A percentile compares a stretch with the other conserved stretches of the same genome.
Evolutionary conservation across 1,140 invertebrate genomes (phyloP).

Genomic region (Dinoponera quadriceps): DNA sequence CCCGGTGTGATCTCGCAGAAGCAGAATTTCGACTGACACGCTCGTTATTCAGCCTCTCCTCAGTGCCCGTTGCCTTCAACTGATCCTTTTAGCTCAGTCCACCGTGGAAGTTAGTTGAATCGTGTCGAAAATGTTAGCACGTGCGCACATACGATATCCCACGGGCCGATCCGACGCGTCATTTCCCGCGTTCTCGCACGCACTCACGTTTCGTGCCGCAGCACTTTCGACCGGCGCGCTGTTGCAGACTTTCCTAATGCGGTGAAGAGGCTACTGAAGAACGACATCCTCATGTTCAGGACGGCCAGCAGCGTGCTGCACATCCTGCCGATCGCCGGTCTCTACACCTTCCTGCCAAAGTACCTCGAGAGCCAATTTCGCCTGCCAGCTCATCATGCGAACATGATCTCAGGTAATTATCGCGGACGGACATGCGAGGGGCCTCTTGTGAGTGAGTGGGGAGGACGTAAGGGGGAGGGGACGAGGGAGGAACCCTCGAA

Average conservation of each 20-base stretch:
- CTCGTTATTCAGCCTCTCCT: too few species aligned
- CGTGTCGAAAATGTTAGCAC: too few species aligned
- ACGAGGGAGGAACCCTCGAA: background rate
- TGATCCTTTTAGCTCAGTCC: too few species aligned
- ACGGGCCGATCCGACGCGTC: too few species aligned
- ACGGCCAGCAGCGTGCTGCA: conserved; percentile 96
- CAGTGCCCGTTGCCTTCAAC: too few species aligned
- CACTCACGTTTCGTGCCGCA: background rate
- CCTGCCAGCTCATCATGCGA: conserved; percentile 94
- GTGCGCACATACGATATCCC: too few species aligned
- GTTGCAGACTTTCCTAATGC: conserved; percentile 94
- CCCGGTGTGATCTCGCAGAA: too few species aligned
- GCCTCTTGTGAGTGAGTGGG: too few species aligned
- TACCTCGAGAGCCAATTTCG: conserved; percentile 97
- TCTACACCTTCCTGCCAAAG: conserved; percentile 97
- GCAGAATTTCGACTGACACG: too few species aligned
- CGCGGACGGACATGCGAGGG: conserved; percentile 58
- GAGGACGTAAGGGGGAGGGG: too few species aligned
- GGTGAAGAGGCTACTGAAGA: conserved; percentile 93
- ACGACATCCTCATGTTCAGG: conserved; percentile 95
- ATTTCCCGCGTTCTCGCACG: background rate
- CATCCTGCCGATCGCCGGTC: conserved; percentile 94
- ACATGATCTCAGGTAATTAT: conserved; percentile 93
- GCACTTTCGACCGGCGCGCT: background rate
- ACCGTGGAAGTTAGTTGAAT: too few species aligned